Base-by-base conservation (phyloP, 2,113 vertebrate species). In the Seriola aureovittata region DNA sequence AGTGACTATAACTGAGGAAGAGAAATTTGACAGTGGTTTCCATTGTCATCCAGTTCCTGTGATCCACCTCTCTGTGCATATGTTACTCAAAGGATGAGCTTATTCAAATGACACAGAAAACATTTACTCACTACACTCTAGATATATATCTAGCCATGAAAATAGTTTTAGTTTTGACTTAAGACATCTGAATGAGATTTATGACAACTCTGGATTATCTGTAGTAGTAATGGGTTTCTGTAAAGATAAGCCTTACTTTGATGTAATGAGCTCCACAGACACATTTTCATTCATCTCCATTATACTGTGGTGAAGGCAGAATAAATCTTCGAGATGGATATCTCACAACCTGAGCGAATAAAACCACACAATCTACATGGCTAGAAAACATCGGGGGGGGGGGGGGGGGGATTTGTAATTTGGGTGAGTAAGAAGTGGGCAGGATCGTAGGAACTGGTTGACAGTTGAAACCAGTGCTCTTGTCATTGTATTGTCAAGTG, bases 401-500 rank as follows among this genome's bases (percentile, higher is more conserved):
- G 44, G 23, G 23, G 23, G n/a, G n/a, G n/a, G n/a, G n/a, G n/a
- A n/a, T n/a, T n/a, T n/a, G n/a, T 25, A 6, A 40, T 62, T 44
- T 76, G 32, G 13, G 19, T 29, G 11, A 59, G 44, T 6, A 55
- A 64, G n/a, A 65, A 60, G 25, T 54, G 13, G 1, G 29, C 3
- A 63, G 55, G 23, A 62, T 50, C 17, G 16, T 5, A 19, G 63
- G 65, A 55, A 12, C 19, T 4, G 4, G 4, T 12, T 82, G 14
- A 54, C 16, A 46, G 4, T 62, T 71, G 40, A 77, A 54, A 46
- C 8, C 34, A 19, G 63, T 12, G 3, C 6, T 13, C 8, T 14
- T 57, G 23, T 57, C 62, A 73, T 44, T 77, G 59, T 65, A 46
- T 50, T 60, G 19, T 75, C 21, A 57, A 75, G 42, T 66, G 16